These are phyloP conservation scores for Lagria hirta DNA, from an alignment of 2,888 invertebrate species.

Conservation along the genomic window DNA sequence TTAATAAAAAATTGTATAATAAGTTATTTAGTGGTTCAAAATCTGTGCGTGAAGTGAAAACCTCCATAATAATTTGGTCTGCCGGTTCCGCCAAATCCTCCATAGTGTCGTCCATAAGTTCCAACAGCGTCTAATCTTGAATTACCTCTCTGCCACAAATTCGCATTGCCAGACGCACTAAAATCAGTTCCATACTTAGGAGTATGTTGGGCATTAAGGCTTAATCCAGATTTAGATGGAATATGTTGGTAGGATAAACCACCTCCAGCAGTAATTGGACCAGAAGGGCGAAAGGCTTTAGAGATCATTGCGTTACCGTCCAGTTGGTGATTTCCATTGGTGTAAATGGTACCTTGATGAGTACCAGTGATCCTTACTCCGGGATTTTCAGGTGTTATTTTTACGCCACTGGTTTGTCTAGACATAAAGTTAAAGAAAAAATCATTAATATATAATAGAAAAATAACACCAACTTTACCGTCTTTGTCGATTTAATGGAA, in stretches of 20 bases:
- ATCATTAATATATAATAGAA: too few relatives aligned
- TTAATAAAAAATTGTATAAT: too few relatives aligned
- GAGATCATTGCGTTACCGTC: slow-evolving; percentile 32
- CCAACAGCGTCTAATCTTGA: slow-evolving; percentile 34
- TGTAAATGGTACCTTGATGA: slow-evolving; percentile 34
- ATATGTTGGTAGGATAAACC: slow-evolving; percentile 35
- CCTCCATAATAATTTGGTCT: slow-evolving; percentile 25
- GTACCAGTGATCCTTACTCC: slow-evolving; percentile 16
- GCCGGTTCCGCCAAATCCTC: slow-evolving; percentile 35
- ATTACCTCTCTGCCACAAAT: slow-evolving; percentile 34
- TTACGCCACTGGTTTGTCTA: slow-evolving; percentile 16
- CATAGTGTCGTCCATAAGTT: slow-evolving; percentile 36
- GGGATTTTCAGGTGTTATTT: not conserved
- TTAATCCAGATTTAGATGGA: slow-evolving; percentile 33
- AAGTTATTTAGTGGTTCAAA: too few relatives aligned
- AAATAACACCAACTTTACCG: too few relatives aligned
- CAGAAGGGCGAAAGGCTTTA: slow-evolving; percentile 34
- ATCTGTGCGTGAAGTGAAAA: slow-evolving; percentile 15
- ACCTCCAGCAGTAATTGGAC: slow-evolving; percentile 35
- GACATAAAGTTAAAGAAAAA: too few relatives aligned
- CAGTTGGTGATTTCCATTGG: slow-evolving; percentile 33
- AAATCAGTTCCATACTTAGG: slow-evolving; percentile 36
- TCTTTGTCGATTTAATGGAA: slow-evolving; percentile 27
- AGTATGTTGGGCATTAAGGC: slow-evolving; percentile 32
- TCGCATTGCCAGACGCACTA: slow-evolving; percentile 33